Base-by-base conservation (phyloP, 92 coral and sea anemone species). In the Porites divaricata region DNA sequence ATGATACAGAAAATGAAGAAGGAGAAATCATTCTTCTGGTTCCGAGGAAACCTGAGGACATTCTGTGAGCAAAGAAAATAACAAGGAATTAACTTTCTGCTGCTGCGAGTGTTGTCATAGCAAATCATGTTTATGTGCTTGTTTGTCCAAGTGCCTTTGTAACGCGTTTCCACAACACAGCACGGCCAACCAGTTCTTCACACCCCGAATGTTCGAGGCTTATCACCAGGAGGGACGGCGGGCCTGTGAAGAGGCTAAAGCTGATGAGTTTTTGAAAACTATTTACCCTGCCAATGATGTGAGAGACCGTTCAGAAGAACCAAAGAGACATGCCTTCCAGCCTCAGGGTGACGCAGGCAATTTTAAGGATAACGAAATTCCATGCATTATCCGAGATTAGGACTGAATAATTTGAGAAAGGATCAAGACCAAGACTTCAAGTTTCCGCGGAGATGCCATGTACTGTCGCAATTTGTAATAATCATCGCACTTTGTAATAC, bases 151-250 rank as follows among this genome's bases (percentile, higher is more conserved):
- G 22, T 12, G 17, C 20, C 22, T 61, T 61, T 61, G 65, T 21
- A 61, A 61, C 19, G 65, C n/a, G 8, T 61, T 61, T 14, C 65
- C 65, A 15, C 65, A 61, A 15, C 65, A 61, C 7, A 61, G 10
- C 59, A 54, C 59, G 1, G 62, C 45, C 17, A 74, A 74, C 52
- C 88, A 84, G 53, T 84, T 84, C 54, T 84, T 75, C 62, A 84
- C 88, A 4, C 81, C 81, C 9, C 14, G 63, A 20, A 63, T 84
- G 75, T 84, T 84, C 15, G 53, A 28, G 19, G 23, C 69, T 10
- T 84, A 84, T 48, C 88, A 84, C 75, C 54, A 21, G 6, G 65
- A 61, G 8, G 65, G 65, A 61, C n/a, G n/a, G 10, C 65, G 24
- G 19, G 65, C 65, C 17, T 61, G 65, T 22, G 65, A 16, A 61